Evolutionary conservation across 2,888 invertebrate species (phyloP).

Genomic region (Cabera pusaria): DNA sequence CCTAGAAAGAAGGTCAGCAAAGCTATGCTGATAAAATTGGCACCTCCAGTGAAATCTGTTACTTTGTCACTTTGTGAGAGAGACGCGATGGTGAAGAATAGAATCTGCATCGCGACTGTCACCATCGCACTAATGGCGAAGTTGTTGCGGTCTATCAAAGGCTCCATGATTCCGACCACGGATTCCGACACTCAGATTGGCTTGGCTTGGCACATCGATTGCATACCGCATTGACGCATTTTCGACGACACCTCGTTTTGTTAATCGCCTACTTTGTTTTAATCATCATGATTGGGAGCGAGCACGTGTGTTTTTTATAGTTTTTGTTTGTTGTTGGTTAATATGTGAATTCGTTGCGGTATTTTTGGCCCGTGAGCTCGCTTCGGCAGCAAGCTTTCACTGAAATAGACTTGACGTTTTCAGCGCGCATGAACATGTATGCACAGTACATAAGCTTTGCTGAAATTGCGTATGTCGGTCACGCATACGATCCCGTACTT

Average conservation of each 20-base stretch:
- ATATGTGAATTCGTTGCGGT: slow-evolving; percentile 5
- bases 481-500: too few species aligned
- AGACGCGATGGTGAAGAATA: slow-evolving; percentile 94
- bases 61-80: slow-evolving; percentile 94
- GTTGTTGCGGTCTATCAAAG: slow-evolving; percentile 92
- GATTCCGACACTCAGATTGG: slow-evolving; percentile 63
- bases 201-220: slow-evolving; percentile 48
- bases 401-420: slow-evolving; percentile 76
- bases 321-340: slow-evolving; percentile 22
- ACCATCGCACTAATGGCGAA: slow-evolving; percentile 94
- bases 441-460: slow-evolving; percentile 4
- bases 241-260: slow-evolving; percentile 9
- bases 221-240: slow-evolving; percentile 67
- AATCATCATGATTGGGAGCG: slow-evolving; percentile 27
- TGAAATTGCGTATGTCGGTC: too few species aligned
- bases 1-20: slow-evolving; percentile 94
- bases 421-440: slow-evolving; percentile 48
- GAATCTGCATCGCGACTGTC: slow-evolving; percentile 91
- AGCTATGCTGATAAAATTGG: slow-evolving; percentile 95
- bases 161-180: slow-evolving; percentile 86
- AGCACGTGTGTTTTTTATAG: slow-evolving; percentile 14
- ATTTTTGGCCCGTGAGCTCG: slow-evolving; percentile 24
- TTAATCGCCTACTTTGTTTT: too few species aligned
- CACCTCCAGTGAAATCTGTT: slow-evolving; percentile 96
- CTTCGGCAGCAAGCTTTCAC: slow-evolving; percentile 48